These are phyloP conservation scores for Uromys caudimaculatus DNA, from an alignment of 2,797 vertebrate genomes.

Conservation along the genomic window DNA sequence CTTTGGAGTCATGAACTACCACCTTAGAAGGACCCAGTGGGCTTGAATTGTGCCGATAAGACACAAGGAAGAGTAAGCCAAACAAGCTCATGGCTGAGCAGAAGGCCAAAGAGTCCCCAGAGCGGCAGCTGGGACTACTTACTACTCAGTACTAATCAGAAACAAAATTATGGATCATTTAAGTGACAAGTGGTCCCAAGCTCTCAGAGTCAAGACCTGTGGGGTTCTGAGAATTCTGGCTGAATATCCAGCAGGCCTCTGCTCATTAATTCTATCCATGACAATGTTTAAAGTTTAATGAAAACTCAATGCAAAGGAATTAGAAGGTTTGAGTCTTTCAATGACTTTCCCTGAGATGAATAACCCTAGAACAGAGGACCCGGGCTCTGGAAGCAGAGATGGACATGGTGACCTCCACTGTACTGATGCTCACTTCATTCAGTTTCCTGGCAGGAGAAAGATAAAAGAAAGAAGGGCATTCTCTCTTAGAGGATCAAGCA, in stretches of 20 bases:
- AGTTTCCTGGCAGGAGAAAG: neutral
- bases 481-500: neutral
- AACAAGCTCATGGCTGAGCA: neutral
- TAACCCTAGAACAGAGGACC: neutral
- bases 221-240: constrained; percentile 70
- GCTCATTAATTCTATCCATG: constrained; percentile 62
- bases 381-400: neutral
- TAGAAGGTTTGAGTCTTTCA: constrained; percentile 20
- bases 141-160: constrained; percentile 58
- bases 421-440: neutral
- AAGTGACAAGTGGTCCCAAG: constrained; percentile 56
- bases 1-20: constrained; percentile 8
- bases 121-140: neutral
- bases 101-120: neutral
- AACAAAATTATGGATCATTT: constrained; percentile 65
- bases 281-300: constrained; percentile 65
- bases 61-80: neutral
- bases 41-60: neutral
- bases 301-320: constrained; percentile 66
- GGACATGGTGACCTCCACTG: rapidly evolving
- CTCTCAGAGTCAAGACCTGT: constrained; percentile 53
- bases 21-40: neutral
- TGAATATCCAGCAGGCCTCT: constrained; percentile 16
- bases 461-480: neutral
- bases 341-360: constrained; percentile 17